Evolutionary conservation across 1,140 invertebrate species (phyloP).

Genomic region (Ctenoplectra terminalis): DNA sequence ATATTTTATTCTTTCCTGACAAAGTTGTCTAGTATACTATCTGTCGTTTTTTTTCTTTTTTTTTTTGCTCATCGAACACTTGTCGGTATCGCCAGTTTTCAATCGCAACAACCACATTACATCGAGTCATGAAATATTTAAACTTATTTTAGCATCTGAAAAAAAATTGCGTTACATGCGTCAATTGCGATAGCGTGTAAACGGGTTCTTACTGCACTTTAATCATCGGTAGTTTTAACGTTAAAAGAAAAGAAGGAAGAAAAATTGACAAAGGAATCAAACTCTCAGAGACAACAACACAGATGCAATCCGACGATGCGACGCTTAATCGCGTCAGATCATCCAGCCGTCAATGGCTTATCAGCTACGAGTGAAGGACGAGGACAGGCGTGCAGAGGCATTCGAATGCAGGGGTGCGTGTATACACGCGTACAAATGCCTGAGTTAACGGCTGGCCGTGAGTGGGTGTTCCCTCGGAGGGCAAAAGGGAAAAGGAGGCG

Average conservation of each 20-base stretch:
- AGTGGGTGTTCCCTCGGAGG: slow-evolving; percentile 57
- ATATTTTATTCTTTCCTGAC: no score
- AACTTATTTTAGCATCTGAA: no score
- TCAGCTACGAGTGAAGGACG: slow-evolving; percentile 66
- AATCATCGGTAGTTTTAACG: no score
- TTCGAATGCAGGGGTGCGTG: slow-evolving; percentile 46
- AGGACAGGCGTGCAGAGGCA: slow-evolving; percentile 44
- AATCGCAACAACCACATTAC: no score
- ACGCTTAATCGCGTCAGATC: slow-evolving; percentile 79
- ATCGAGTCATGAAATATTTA: no score
- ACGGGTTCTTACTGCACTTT: no score
- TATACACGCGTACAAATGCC: slow-evolving; percentile 29
- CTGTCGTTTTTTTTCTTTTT: no score
- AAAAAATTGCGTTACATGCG: no score
- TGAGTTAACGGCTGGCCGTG: slow-evolving; percentile 34
- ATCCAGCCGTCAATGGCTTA: slow-evolving; percentile 77
- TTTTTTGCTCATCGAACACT: no score
- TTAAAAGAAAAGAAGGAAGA: slow-evolving; percentile 26
- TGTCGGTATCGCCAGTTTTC: no score
- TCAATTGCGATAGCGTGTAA: no score
- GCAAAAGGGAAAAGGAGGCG: slow-evolving; percentile 71
- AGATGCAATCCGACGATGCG: slow-evolving; percentile 33
- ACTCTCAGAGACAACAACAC: background rate
- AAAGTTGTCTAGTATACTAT: no score
- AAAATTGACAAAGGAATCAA: background rate